These are phyloP conservation scores for Genyomyrus donnyi DNA, from an alignment of 2,113 vertebrate species.

Conservation along the genomic window DNA sequence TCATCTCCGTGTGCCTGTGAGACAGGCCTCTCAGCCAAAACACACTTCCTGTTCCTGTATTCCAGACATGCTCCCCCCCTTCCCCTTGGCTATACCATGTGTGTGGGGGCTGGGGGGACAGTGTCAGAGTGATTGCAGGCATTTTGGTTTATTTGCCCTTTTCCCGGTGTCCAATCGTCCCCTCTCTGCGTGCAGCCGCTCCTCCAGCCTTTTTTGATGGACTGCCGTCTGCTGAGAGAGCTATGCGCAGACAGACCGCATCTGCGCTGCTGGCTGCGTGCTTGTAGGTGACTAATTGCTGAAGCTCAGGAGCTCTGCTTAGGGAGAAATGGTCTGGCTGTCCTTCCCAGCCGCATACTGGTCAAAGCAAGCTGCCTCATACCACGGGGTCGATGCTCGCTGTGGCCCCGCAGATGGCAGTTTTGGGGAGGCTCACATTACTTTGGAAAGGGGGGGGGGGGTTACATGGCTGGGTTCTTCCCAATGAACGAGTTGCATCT, in stretches of 20 bases:
- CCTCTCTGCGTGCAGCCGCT: background rate
- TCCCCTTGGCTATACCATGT: constrained; percentile 9
- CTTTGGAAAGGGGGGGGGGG: background rate
- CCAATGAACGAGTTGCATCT: background rate
- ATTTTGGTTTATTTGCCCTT: background rate
- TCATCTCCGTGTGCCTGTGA: constrained; percentile 34
- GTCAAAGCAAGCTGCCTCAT: background rate
- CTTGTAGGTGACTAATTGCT: background rate
- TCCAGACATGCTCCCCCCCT: constrained; percentile 30
- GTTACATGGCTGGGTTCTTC: background rate
- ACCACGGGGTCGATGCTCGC: background rate
- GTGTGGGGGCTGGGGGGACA: background rate
- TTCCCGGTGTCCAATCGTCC: background rate
- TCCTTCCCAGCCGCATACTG: background rate
- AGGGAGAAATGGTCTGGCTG: background rate
- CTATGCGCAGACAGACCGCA: background rate
- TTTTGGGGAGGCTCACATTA: background rate
- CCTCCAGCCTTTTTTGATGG: background rate
- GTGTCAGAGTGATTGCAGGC: background rate
- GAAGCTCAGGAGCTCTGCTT: background rate
- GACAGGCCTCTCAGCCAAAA: constrained; percentile 45
- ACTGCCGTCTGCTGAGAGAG: background rate
- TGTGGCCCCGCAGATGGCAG: background rate
- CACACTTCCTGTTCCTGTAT: constrained; percentile 55
- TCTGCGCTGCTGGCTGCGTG: background rate